phyloP scores from a whole-genome alignment of 2,888 invertebrate species.

The Watsonalla binaria region DNA sequence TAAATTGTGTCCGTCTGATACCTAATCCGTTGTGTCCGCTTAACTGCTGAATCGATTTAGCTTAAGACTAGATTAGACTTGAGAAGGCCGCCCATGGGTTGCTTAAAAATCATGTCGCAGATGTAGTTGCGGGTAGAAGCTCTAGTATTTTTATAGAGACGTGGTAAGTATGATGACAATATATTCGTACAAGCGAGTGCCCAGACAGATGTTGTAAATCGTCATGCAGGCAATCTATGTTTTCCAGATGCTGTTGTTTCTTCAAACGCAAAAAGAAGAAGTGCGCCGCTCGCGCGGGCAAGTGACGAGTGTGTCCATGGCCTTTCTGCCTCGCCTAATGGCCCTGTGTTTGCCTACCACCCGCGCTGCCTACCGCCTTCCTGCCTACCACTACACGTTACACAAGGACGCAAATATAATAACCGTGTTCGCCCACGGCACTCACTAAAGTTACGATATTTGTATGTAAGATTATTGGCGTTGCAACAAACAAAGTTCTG shows the following conservation, averaged over 20 bases:
- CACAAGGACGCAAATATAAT: no score
- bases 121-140: no score
- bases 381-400: slow-evolving; percentile 6
- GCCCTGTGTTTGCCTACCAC: slow-evolving; percentile 12
- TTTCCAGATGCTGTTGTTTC: slow-evolving; percentile 98
- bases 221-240: slow-evolving; percentile 76
- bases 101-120: no score
- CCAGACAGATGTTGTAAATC: slow-evolving; percentile 75
- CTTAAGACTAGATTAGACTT: no score
- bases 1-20: no score
- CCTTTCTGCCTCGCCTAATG: slow-evolving; percentile 23
- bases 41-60: no score
- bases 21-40: no score
- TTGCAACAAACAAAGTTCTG: no score
- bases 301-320: slow-evolving; percentile 85
- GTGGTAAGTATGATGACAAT: not conserved
- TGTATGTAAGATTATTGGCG: no score
- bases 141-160: not conserved
- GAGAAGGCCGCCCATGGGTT: no score
- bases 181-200: slow-evolving; percentile 34
- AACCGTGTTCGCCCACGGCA: no score
- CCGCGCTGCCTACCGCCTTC: slow-evolving; percentile 9
- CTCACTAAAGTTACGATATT: no score
- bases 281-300: slow-evolving; percentile 89
- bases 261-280: slow-evolving; percentile 99